phyloP scores from a whole-genome alignment of 2,797 vertebrate species.

The Diglossa cyanea region DNA sequence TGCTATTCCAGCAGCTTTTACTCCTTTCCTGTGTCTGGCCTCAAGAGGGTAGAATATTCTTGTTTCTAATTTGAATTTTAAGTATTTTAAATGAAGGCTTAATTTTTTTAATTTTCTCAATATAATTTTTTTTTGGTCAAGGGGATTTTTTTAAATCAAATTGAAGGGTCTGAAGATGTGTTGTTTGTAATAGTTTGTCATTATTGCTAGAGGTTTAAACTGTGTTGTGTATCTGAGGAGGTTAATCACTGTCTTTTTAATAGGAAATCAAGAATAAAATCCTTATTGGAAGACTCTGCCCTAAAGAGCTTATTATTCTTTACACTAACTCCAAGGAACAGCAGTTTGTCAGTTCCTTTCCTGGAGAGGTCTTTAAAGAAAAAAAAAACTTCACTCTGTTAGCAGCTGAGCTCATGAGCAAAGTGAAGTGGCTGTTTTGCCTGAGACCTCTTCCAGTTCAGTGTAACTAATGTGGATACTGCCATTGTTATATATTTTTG shows the following conservation, averaged over 20 bases:
- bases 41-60: neutral
- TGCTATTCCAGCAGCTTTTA: neutral
- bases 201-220: neutral
- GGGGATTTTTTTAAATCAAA: neutral
- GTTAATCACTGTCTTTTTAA: neutral
- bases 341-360: neutral
- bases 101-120: neutral
- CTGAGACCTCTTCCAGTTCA: constrained; percentile 2
- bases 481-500: neutral
- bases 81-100: neutral
- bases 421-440: constrained; percentile 19
- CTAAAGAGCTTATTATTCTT: neutral
- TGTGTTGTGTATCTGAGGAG: neutral
- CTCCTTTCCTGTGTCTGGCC: neutral
- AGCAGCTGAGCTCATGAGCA: neutral
- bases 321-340: neutral
- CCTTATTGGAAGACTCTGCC: neutral
- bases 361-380: neutral
- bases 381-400: neutral
- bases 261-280: neutral
- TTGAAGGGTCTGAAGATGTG: neutral
- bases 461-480: neutral
- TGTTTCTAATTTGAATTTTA: neutral
- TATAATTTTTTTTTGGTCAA: neutral
- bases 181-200: neutral